Evolutionary conservation across 2,888 invertebrate genomes (phyloP), one percentile per base, ranked within the genome.

Genomic region (Deroplatys truncata): DNA sequence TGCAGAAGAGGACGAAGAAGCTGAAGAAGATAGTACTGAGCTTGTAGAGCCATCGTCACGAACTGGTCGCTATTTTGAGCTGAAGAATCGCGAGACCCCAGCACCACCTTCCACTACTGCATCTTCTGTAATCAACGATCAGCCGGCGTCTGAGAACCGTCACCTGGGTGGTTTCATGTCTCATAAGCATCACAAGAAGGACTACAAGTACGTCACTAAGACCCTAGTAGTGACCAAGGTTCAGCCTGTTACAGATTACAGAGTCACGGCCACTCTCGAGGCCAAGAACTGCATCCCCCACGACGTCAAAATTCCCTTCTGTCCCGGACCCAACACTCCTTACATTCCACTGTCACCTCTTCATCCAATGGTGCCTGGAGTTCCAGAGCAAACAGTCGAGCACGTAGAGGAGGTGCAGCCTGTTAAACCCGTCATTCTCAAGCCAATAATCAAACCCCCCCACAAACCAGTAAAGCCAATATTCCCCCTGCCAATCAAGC

Each of bases 231-330:
- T 92, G 56, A 92, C 92, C 85, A 91, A 91, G 88, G 92, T 92
- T 20, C 92, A 92, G 49, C 92, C 92, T 72, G 92, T 92, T 3
- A 82, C 92, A 16, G 92, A 92, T 88, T 91, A 92, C 5, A 92
- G 92, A 5, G 91, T 93, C 0, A 92, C 92, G 3, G 93, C 93
- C 1, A 93, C 92, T 4, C 91, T 93, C 9, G 91, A 93, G 0
- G 92, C 93, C 7, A 89, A 92, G 29, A 92, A 92, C 89, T 93
- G 93, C 88, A 89, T 93, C 1, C 93, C 93, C 2, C 90, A 89
- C 72, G 92, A 93, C 84, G 90, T 92, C 28, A 92, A 92, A 5
- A 91, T 93, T 10, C 93, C 93, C 0, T 91, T 92, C 29, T 93
- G 93, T 84, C 28, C 86, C 20, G 8, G 25, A 25, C 20, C 82